Conservation (phyloP, 2,113 vertebrate genomes). For the Myotis yumanensis region DNA sequence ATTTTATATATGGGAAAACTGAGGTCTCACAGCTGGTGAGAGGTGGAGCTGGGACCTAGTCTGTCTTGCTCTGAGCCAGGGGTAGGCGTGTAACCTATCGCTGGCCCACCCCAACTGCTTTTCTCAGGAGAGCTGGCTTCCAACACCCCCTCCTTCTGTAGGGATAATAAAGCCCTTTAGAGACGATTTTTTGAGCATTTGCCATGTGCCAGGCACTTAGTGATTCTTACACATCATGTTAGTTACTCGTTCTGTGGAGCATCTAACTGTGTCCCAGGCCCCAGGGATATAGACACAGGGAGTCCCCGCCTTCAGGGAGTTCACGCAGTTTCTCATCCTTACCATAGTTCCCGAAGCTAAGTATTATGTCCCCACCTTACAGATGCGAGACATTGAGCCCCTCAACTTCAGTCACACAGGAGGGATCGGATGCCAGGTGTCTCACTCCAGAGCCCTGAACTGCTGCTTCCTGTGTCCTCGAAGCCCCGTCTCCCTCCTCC, state of each 20-base stretch:
- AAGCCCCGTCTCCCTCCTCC: neutral
- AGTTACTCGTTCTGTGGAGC: neutral
- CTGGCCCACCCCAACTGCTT: no score
- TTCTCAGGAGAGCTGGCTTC: neutral
- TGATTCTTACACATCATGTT: fast-evolving
- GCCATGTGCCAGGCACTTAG: neutral
- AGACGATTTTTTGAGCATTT: neutral
- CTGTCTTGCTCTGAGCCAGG: neutral
- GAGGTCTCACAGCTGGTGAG: neutral
- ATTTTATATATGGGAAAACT: neutral
- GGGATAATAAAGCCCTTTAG: neutral
- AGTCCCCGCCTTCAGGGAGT: neutral
- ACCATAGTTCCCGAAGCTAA: neutral
- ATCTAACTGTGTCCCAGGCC: neutral
- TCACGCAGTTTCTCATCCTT: neutral
- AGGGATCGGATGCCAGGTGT: neutral
- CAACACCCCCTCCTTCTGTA: neutral
- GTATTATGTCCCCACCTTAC: neutral
- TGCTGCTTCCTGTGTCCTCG: neutral
- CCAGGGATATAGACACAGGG: neutral
- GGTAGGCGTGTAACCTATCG: neutral
- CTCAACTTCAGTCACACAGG: neutral
- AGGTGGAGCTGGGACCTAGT: neutral
- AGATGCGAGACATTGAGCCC: neutral
- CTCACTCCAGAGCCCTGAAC: neutral